Percentiles rank a stretch among this genome's conserved stretches.
phyloP scores from a whole-genome alignment of 92 coral and sea anemone species.

The Metridium senile region DNA sequence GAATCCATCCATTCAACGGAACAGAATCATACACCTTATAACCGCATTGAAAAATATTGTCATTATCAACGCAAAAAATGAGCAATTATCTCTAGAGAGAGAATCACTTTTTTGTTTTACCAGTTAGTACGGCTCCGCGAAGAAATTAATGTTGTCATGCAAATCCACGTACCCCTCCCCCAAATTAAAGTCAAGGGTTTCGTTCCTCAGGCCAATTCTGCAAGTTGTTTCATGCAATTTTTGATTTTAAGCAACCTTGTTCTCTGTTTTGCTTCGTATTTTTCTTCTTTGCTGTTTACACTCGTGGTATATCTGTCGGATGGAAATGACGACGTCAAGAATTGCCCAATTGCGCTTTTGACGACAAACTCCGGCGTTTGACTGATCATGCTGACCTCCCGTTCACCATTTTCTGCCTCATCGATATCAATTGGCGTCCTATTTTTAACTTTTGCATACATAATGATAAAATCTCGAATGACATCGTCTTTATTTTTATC shows the following conservation, averaged over 20 bases:
- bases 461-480: conserved; percentile 73
- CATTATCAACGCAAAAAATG: too few relatives aligned
- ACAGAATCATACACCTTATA: too few relatives aligned
- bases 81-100: too few relatives aligned
- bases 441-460: conserved; percentile 75
- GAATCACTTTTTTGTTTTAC: too few relatives aligned
- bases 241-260: conserved; percentile 69
- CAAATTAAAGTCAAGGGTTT: not conserved
- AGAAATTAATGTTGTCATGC: too few relatives aligned
- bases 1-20: too few relatives aligned
- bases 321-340: conserved; percentile 68
- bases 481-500: conserved; percentile 29
- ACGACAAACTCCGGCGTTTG: conserved; percentile 77
- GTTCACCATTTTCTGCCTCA: conserved; percentile 11
- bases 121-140: too few relatives aligned
- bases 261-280: conserved; percentile 67
- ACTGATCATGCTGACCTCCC: conserved; percentile 70
- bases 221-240: conserved; percentile 81
- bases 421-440: conserved; percentile 9
- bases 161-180: not conserved
- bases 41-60: too few relatives aligned
- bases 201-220: conserved; percentile 53
- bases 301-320: conserved; percentile 36
- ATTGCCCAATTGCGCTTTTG: conserved; percentile 86
- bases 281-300: conserved; percentile 23